Conservation (phyloP, 2,113 vertebrate species). For the Pelvicachromis taeniatus region DNA sequence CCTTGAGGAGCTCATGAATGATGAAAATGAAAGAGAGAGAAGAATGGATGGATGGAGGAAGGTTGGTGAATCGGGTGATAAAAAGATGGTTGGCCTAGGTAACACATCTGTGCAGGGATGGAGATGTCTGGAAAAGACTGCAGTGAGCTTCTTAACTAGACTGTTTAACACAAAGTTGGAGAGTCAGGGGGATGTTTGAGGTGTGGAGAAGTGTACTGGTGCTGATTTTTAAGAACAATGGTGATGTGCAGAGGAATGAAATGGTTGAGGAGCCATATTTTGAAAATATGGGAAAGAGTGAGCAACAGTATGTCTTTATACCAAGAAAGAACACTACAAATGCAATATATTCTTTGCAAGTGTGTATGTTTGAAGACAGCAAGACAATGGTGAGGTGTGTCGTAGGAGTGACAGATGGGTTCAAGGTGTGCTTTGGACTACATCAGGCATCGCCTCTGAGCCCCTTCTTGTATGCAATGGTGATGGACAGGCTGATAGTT, state of each 20-base stretch:
- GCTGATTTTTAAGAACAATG: not conserved
- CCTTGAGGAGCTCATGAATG: rapidly evolving
- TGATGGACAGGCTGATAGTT: not conserved
- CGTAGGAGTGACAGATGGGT: not conserved
- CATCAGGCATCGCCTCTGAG: rapidly evolving
- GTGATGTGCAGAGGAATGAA: not conserved
- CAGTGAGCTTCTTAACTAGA: not conserved
- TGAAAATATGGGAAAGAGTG: rapidly evolving
- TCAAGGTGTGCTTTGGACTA: not conserved
- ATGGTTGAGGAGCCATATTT: rapidly evolving
- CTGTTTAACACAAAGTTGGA: not conserved
- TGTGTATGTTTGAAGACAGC: not conserved
- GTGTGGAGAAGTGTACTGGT: not conserved
- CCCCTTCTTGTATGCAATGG: not conserved
- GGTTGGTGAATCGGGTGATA: not conserved
- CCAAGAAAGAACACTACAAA: not conserved
- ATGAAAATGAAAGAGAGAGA: not conserved
- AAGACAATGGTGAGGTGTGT: not conserved
- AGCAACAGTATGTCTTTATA: not conserved
- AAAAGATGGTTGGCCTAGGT: not conserved
- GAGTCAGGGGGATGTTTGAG: not conserved
- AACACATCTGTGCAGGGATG: not conserved
- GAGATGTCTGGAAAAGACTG: not conserved
- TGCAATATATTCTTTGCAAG: not conserved
- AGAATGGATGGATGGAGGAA: not conserved